Evolutionary conservation across 2,113 vertebrate genomes (phyloP).

Genomic region (Scophthalmus maximus): DNA sequence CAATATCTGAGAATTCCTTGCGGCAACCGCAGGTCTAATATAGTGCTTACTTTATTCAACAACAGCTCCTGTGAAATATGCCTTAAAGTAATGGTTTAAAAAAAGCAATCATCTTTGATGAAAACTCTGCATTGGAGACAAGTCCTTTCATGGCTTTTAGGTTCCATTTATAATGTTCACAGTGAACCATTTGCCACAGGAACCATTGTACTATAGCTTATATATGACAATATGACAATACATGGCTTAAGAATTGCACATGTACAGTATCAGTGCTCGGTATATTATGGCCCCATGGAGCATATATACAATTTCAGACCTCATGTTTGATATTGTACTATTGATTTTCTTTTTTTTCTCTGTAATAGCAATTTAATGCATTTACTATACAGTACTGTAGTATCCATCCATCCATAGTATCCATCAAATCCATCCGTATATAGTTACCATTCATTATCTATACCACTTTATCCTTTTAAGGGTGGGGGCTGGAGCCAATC

Average conservation of each 20-base stretch:
- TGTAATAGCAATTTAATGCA: too few species aligned
- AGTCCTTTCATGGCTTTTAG: conserved; percentile 12
- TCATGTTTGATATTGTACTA: too few species aligned
- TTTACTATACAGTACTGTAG: too few species aligned
- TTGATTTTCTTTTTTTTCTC: too few species aligned
- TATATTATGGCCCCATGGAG: background rate
- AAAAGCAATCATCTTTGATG: conserved; percentile 17
- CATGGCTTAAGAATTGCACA: background rate
- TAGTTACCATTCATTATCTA: too few species aligned
- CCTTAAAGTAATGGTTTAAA: background rate
- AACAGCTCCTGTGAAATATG: conserved; percentile 21
- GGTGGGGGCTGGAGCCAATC: too few species aligned
- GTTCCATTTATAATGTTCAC: background rate
- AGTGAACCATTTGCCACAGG: conserved; percentile 6
- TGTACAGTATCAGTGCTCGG: background rate
- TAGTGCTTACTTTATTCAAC: conserved; percentile 21
- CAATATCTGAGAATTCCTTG: conserved; percentile 1
- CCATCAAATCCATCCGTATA: too few species aligned
- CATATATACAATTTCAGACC: background rate
- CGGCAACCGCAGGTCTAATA: conserved; percentile 11
- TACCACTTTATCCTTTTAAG: too few species aligned
- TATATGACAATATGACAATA: background rate
- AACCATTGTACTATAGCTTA: background rate
- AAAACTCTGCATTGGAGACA: background rate
- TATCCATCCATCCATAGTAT: too few species aligned